Evolutionary conservation across 1,140 invertebrate species (phyloP), one percentile per base, ranked within the genome.

Genomic region (Paralvinella palmiformis): DNA sequence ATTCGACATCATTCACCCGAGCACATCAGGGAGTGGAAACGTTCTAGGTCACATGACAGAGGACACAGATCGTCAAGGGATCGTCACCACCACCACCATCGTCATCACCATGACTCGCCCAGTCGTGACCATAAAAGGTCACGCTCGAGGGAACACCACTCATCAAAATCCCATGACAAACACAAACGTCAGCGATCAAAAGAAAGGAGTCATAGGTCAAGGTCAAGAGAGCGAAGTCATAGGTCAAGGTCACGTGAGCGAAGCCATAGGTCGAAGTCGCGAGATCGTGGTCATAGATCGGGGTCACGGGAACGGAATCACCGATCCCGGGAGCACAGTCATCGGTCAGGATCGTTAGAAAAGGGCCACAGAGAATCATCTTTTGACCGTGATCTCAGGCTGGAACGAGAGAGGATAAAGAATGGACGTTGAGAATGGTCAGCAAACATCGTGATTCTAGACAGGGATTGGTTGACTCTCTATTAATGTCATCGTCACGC

Each of bases 151-250:
- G 33, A 36, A 7, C 60, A 32, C 17, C 29, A 45, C 29, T 24
- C 27, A 33, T 32, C 36, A 55, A 27, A 45, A 31, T 41, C 59
- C 2, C 41, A 32, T 37, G 24, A 44, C 7, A 22, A 45, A 20
- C 59, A 15, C 6, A 24, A 31, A n/a, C 27, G 22, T 17, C 7
- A 37, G 36, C 33, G 52, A 22, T 59, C 53, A 59, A 37, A 59
- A 37, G 55, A 64, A 22, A 59, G 56, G 24, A 44, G 44, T 31
- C 24, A 24, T 1, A 32, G 56, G 13, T 64, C 56, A 1, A 20
- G 33, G 29, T 63, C 62, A 20, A 50, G 31, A 67, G 79, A 80
- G 48, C 50, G 57, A 64, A 76, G 71, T 24, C 67, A 59, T n/a
- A 31, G 41, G 20, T 29, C 27, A 29, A 27, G 31, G 58, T 37